phyloP scores from a whole-genome alignment of 2,888 invertebrate genomes.

The Ectemnius cavifrons region DNA sequence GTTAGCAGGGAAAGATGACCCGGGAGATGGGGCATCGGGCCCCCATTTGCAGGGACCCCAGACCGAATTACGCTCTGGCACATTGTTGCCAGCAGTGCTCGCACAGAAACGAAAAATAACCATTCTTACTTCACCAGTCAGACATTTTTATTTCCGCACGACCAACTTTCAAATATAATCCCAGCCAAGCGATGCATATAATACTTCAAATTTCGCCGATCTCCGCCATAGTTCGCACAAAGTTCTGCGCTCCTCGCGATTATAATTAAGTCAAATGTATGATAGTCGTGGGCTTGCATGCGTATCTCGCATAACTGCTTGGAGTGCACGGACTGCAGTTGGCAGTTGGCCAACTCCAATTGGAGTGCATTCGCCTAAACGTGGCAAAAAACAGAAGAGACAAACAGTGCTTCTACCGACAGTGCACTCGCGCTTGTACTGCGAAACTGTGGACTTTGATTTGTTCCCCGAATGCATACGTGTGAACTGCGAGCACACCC shows the following conservation, averaged over 20 bases:
- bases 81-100: background rate
- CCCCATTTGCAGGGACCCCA: constrained; percentile 61
- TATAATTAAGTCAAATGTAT: constrained; percentile 6
- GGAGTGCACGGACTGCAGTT: background rate
- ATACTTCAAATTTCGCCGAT: background rate
- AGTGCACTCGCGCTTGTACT: background rate
- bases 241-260: background rate
- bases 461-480: no score
- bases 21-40: constrained; percentile 72
- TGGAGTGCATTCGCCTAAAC: background rate
- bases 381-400: no score
- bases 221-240: background rate
- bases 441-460: background rate
- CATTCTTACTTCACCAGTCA: background rate
- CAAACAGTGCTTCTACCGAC: background rate
- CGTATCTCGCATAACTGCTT: constrained; percentile 16
- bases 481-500: no score
- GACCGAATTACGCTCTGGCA: constrained; percentile 54
- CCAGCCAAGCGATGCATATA: background rate
- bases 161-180: background rate
- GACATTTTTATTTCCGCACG: background rate
- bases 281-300: background rate
- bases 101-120: background rate
- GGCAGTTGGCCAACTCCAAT: background rate
- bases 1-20: constrained; percentile 68